Evolutionary conservation across 1,140 invertebrate genomes (phyloP).

Genomic region (Eurosta solidaginis): DNA sequence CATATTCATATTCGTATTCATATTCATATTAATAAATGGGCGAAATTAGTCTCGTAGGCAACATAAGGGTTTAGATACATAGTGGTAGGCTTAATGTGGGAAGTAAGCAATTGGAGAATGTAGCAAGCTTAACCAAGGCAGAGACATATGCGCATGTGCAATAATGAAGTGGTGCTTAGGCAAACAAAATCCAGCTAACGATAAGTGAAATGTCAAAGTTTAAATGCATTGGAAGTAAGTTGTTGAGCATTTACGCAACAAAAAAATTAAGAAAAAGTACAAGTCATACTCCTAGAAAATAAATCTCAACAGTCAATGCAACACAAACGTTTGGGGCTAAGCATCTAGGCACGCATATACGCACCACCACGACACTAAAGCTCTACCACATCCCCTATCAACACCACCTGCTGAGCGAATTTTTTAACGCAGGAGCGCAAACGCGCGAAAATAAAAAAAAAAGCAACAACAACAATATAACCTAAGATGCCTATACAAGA

Average conservation of each 20-base stretch:
- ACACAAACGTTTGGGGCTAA: background rate
- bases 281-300: background rate
- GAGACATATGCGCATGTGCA: background rate
- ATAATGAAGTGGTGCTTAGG: background rate
- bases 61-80: background rate
- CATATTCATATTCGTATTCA: no score
- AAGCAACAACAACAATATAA: background rate
- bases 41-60: no score
- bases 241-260: background rate
- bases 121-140: no score
- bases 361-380: background rate
- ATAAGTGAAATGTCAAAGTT: conserved; percentile 28
- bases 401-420: conserved; percentile 8
- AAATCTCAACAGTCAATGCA: conserved; percentile 6
- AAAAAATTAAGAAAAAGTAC: background rate
- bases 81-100: no score
- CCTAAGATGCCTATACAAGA: no score
- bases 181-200: background rate
- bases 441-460: background rate
- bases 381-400: background rate
- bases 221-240: background rate
- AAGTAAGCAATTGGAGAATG: no score
- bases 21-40: no score
- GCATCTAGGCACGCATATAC: background rate
- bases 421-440: background rate